These are phyloP conservation scores for Hippocampus barbouri DNA, from an alignment of 2,113 vertebrate species.

Conservation along the genomic window DNA sequence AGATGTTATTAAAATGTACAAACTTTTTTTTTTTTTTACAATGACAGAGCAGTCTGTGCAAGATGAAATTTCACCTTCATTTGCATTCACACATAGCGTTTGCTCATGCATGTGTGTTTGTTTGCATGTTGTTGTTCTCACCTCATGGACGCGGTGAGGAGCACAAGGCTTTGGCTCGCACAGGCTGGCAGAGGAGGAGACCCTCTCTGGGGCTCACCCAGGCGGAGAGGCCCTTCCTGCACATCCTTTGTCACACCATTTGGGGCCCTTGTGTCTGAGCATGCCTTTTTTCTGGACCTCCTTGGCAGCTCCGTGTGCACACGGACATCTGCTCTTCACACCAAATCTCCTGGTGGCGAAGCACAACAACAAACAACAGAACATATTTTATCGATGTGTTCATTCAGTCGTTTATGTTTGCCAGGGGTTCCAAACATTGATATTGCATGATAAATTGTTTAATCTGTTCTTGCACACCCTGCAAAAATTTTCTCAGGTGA, in stretches of 20 bases:
- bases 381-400: slow-evolving; percentile 5
- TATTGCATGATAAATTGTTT: not conserved
- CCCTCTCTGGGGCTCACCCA: slow-evolving; percentile 76
- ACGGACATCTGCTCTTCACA: slow-evolving; percentile 77
- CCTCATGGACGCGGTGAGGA: slow-evolving; percentile 32
- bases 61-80: not conserved
- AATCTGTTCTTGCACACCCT: not conserved
- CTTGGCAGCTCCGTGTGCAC: slow-evolving; percentile 71
- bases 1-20: not conserved
- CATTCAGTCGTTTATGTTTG: not conserved
- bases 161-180: slow-evolving; percentile 61
- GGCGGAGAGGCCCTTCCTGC: slow-evolving; percentile 78
- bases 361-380: slow-evolving; percentile 55
- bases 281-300: slow-evolving; percentile 64
- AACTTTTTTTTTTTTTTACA: not conserved
- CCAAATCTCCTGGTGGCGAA: slow-evolving; percentile 71
- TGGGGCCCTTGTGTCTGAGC: slow-evolving; percentile 74
- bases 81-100: not conserved
- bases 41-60: not conserved
- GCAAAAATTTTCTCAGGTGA: not conserved
- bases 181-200: slow-evolving; percentile 69
- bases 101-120: slow-evolving; percentile 46
- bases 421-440: not conserved
- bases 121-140: slow-evolving; percentile 32
- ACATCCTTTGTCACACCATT: slow-evolving; percentile 80